Conservation (phyloP, 2,888 invertebrate genomes). For the Aquatica leii region DNA sequence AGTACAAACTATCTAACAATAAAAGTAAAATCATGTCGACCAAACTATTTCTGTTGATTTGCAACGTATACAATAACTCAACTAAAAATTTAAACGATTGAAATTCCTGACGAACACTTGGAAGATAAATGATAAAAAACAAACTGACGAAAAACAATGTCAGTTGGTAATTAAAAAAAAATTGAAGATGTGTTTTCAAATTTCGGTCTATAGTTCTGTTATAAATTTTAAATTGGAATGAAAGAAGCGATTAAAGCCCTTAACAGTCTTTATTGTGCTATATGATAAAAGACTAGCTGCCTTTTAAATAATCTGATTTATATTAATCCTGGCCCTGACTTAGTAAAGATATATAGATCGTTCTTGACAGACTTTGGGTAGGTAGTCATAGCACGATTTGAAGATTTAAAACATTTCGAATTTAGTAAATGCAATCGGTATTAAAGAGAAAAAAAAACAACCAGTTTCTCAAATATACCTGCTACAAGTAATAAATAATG, state of each 20-base stretch:
- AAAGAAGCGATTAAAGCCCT: conserved; percentile 8
- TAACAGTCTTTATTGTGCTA: conserved; percentile 21
- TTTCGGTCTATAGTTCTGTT: no score
- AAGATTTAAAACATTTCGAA: conserved; percentile 18
- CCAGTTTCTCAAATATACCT: conserved; percentile 31
- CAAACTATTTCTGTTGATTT: no score
- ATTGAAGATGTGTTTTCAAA: no score
- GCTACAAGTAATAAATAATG: conserved; percentile 35
- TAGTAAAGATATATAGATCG: conserved; percentile 45
- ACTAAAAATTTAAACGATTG: no score
- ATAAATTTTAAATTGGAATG: no score
- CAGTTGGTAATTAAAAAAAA: no score
- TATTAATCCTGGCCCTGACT: conserved; percentile 41
- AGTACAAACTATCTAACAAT: no score
- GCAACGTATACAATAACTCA: no score
- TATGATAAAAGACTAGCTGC: conserved; percentile 41
- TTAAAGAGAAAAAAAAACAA: conserved; percentile 23
- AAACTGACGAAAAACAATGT: no score
- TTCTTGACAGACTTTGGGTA: conserved; percentile 22
- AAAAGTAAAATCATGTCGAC: no score
- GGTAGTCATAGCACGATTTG: conserved; percentile 22
- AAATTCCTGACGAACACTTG: no score
- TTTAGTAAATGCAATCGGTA: conserved; percentile 22
- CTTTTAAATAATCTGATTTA: conserved; percentile 47
- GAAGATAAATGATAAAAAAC: no score